Evolutionary conservation across 2,113 vertebrate species (phyloP).

Genomic region (Ornithorhynchus anatinus): DNA sequence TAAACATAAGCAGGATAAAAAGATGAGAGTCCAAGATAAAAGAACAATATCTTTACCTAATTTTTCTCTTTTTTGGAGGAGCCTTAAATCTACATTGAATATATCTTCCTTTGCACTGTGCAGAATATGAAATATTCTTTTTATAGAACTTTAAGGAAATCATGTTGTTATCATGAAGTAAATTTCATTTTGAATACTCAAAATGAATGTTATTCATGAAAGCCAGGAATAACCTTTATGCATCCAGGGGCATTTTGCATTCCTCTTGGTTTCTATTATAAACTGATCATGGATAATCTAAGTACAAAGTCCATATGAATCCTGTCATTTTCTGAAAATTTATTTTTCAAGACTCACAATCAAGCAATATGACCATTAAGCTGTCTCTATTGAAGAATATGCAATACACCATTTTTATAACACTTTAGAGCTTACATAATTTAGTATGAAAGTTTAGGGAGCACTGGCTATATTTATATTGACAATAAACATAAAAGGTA

Average conservation of each 20-base stretch:
- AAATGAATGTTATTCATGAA: slow-evolving; percentile 19
- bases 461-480: too few species aligned
- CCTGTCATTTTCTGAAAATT: slow-evolving; percentile 10
- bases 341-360: slow-evolving; percentile 28
- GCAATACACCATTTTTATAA: too few species aligned
- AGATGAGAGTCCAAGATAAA: neutral
- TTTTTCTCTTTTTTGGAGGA: slow-evolving; percentile 33
- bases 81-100: slow-evolving; percentile 13
- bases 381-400: slow-evolving; percentile 12
- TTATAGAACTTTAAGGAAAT: slow-evolving; percentile 43
- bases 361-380: slow-evolving; percentile 15
- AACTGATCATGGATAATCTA: slow-evolving; percentile 3
- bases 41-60: neutral
- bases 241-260: neutral
- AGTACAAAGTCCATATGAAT: slow-evolving; percentile 1
- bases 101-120: neutral
- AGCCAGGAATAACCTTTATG: neutral
- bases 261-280: slow-evolving; percentile 23
- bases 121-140: slow-evolving; percentile 46
- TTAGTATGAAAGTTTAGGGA: too few species aligned
- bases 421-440: too few species aligned
- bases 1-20: too few species aligned
- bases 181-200: slow-evolving; percentile 47
- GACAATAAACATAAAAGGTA: too few species aligned
- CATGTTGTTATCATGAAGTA: slow-evolving; percentile 4